Evolutionary conservation across 2,888 invertebrate genomes (phyloP).

Genomic region (Oxytorus armatus): DNA sequence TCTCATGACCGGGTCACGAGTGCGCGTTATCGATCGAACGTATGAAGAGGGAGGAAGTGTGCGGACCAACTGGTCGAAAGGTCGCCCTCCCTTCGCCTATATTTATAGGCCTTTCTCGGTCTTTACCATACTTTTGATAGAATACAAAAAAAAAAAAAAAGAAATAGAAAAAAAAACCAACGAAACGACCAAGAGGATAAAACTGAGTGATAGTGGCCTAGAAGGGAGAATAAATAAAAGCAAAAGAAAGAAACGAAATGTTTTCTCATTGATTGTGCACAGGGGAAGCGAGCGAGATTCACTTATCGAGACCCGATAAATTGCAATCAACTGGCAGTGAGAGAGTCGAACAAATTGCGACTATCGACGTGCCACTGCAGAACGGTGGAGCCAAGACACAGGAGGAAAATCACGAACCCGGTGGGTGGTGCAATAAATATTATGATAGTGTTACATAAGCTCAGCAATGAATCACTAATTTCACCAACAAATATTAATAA

Average conservation of each 20-base stretch:
- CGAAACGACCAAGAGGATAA: constrained; percentile 19
- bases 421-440: constrained; percentile 74
- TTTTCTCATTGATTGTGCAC: constrained; percentile 65
- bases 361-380: constrained; percentile 82
- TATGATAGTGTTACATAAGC: no score
- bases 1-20: constrained; percentile 71
- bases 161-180: neutral
- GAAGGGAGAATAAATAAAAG: neutral
- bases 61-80: constrained; percentile 11
- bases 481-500: no score
- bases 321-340: constrained; percentile 80
- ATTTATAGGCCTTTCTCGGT: constrained; percentile 46
- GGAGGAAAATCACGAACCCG: constrained; percentile 82
- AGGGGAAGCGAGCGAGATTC: constrained; percentile 80
- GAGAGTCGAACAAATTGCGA: constrained; percentile 81
- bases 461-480: no score
- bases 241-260: constrained; percentile 27
- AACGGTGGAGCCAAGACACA: constrained; percentile 83
- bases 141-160: neutral
- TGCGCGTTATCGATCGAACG: constrained; percentile 67
- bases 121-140: neutral
- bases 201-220: neutral
- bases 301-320: constrained; percentile 86
- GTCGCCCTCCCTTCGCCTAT: constrained; percentile 18
- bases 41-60: constrained; percentile 20